These are phyloP conservation scores for Ictalurus furcatus DNA, from an alignment of 2,113 vertebrate species.

Conservation along the genomic window DNA sequence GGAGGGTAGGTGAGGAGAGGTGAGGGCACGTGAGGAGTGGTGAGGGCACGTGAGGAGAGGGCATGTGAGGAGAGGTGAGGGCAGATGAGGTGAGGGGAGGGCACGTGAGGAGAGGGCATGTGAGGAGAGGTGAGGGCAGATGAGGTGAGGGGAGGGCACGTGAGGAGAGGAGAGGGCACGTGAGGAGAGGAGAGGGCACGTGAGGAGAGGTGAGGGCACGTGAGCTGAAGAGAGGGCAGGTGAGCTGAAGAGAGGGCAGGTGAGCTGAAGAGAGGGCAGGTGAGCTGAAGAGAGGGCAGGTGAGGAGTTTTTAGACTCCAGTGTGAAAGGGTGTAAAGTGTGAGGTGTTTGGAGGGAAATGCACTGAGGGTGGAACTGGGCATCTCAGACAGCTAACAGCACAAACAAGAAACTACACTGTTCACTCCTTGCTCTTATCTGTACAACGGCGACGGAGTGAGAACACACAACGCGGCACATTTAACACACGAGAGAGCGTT, in stretches of 20 bases:
- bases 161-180: neutral
- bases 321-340: neutral
- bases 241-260: too few relatives aligned
- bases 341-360: neutral
- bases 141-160: neutral
- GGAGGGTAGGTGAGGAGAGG: neutral
- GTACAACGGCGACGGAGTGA: neutral
- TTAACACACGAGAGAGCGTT: neutral
- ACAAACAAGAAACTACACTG: neutral
- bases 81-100: neutral
- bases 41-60: neutral
- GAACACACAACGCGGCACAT: neutral
- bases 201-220: neutral
- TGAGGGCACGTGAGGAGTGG: neutral
- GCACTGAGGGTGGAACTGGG: neutral
- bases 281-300: neutral
- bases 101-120: neutral
- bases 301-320: neutral
- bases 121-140: neutral
- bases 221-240: neutral
- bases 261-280: neutral
- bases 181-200: neutral
- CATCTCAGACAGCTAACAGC: neutral
- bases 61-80: rapidly evolving
- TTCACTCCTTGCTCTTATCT: neutral